A percentile compares a stretch with the other conserved stretches of the same genome.
Conservation (phyloP, 2,888 invertebrate genomes). For the Cryptophagus acutangulus region DNA sequence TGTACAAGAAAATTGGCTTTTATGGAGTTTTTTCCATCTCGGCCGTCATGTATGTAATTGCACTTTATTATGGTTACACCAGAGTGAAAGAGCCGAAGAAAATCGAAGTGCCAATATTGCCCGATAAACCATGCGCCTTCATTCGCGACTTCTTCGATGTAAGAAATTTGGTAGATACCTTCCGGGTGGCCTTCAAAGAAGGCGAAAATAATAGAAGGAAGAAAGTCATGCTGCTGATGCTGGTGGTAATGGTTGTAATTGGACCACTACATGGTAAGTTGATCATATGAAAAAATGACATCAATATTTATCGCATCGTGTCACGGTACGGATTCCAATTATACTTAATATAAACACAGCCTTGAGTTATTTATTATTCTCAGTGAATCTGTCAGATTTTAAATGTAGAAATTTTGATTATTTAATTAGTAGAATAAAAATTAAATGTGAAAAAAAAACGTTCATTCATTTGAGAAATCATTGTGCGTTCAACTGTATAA, state of each 20-base stretch:
- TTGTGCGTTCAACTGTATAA: too few relatives aligned
- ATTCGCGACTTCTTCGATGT: constrained; percentile 70
- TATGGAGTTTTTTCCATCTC: constrained; percentile 79
- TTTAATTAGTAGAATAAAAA: too few relatives aligned
- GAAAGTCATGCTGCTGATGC: constrained; percentile 71
- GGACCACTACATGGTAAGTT: constrained; percentile 77
- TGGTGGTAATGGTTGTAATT: constrained; percentile 79
- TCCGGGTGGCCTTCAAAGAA: constrained; percentile 73
- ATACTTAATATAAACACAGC: too few relatives aligned
- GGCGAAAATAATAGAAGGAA: constrained; percentile 70
- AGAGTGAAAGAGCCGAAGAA: constrained; percentile 66
- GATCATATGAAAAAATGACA: too few relatives aligned
- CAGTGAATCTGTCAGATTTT: too few relatives aligned
- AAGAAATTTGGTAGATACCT: constrained; percentile 70
- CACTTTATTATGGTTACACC: constrained; percentile 69
- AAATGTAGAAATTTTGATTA: too few relatives aligned
- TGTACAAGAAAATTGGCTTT: constrained; percentile 71
- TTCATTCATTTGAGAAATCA: too few relatives aligned
- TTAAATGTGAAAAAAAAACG: too few relatives aligned
- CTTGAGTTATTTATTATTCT: too few relatives aligned
- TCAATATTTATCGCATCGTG: too few relatives aligned
- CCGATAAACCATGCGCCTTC: constrained; percentile 51
- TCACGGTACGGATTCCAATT: too few relatives aligned
- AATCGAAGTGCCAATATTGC: constrained; percentile 50
- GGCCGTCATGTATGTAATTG: constrained; percentile 66